Evolutionary conservation across 2,113 vertebrate species (phyloP).

Genomic region (Gadus macrocephalus): DNA sequence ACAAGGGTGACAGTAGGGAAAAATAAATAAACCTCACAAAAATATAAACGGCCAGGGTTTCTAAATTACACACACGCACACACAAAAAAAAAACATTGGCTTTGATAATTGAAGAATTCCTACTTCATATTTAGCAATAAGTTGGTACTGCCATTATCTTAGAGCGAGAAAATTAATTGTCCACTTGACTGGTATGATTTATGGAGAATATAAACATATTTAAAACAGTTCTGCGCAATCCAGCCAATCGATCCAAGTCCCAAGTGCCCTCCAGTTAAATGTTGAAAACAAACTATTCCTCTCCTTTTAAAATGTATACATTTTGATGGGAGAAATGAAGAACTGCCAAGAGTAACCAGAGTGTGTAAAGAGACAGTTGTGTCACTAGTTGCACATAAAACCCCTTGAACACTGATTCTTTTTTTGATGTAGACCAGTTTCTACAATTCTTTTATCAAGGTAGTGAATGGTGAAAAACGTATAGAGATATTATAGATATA

Average conservation of each 20-base stretch:
- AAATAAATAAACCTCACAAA: conserved; percentile 56
- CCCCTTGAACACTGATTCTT: conserved; percentile 1
- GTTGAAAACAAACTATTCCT: conserved; percentile 27
- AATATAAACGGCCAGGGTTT: conserved; percentile 36
- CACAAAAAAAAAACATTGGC: conserved; percentile 26
- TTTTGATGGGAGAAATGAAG: conserved; percentile 33
- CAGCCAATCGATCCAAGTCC: conserved; percentile 8
- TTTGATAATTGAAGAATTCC: conserved; percentile 32
- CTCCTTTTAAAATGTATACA: conserved; percentile 42
- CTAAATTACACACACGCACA: conserved; percentile 47
- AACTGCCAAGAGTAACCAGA: conserved; percentile 6
- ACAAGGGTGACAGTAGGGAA: conserved; percentile 17
- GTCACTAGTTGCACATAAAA: conserved; percentile 32
- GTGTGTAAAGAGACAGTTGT: conserved; percentile 31
- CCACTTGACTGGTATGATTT: conserved; percentile 33
- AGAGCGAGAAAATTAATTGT: conserved; percentile 28
- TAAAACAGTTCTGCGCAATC: conserved; percentile 20
- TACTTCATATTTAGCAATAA: conserved; percentile 43
- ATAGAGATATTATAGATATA: not conserved
- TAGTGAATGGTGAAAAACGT: conserved; percentile 30
- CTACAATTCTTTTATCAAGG: conserved; percentile 26
- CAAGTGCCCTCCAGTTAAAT: no score
- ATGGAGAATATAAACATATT: conserved; percentile 36
- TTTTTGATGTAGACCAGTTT: conserved; percentile 28
- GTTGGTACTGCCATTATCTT: conserved; percentile 39